Percentiles rank a stretch among this genome's conserved stretches.
Conservation (phyloP, 2,797 vertebrate genomes). For the Melanotaenia parkinsoni region DNA sequence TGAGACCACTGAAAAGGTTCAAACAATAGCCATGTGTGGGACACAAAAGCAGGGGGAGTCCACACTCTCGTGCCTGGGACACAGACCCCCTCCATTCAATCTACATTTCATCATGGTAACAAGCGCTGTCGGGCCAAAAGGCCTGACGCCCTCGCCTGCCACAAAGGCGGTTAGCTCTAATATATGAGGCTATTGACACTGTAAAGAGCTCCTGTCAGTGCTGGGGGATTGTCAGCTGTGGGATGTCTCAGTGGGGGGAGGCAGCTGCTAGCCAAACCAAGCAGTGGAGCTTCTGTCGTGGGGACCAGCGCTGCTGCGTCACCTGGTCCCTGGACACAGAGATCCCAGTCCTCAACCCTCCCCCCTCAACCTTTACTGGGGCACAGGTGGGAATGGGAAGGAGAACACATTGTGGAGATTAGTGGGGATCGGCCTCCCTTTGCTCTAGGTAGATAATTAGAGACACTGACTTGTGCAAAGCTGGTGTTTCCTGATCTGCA, state of each 20-base stretch:
- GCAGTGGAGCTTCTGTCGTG: slow-evolving; percentile 74
- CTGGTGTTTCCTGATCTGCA: slow-evolving; percentile 85
- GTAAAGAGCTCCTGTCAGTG: slow-evolving; percentile 84
- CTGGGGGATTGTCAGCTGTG: slow-evolving; percentile 84
- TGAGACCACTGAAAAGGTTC: slow-evolving; percentile 70
- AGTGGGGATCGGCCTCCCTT: slow-evolving; percentile 77
- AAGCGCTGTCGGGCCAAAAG: slow-evolving; percentile 83
- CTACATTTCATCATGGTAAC: slow-evolving; percentile 88
- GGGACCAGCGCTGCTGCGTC: slow-evolving; percentile 64
- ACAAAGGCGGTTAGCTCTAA: slow-evolving; percentile 88
- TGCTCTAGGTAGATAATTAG: slow-evolving; percentile 83
- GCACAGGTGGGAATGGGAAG: slow-evolving; percentile 87
- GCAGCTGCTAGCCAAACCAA: slow-evolving; percentile 84
- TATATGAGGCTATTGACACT: slow-evolving; percentile 88
- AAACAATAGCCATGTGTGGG: slow-evolving; percentile 81
- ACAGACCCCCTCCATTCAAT: slow-evolving; percentile 83
- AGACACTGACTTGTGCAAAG: slow-evolving; percentile 84
- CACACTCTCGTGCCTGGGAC: slow-evolving; percentile 81
- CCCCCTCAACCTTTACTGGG: slow-evolving; percentile 60
- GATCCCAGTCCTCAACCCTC: slow-evolving; percentile 57
- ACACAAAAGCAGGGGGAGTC: slow-evolving; percentile 81
- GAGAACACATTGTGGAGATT: slow-evolving; percentile 86
- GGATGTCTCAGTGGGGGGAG: slow-evolving; percentile 84
- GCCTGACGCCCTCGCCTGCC: slow-evolving; percentile 80
- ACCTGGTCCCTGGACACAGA: slow-evolving; percentile 81